Evolutionary conservation across 2,797 vertebrate species (phyloP).

Genomic region (Podargus strigoides): DNA sequence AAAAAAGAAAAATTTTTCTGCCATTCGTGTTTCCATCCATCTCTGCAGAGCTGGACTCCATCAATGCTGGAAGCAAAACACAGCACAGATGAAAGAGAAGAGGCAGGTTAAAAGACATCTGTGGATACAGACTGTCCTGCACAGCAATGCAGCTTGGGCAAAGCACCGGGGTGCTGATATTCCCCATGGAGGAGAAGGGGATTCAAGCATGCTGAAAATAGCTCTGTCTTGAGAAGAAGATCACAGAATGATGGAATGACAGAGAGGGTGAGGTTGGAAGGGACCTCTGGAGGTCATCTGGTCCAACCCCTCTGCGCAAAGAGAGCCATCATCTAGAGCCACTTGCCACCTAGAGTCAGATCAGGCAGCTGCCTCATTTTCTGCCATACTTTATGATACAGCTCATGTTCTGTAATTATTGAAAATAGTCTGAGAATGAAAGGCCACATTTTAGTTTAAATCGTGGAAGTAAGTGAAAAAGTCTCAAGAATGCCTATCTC

Average conservation of each 20-base stretch:
- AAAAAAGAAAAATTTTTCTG: no score
- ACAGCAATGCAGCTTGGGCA: not conserved
- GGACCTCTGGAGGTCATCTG: not conserved
- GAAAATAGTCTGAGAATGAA: not conserved
- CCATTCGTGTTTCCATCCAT: not conserved
- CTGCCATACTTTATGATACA: not conserved
- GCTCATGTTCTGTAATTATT: not conserved
- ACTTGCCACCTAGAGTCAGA: not conserved
- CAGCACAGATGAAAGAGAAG: not conserved
- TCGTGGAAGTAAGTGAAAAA: not conserved
- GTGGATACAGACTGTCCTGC: not conserved
- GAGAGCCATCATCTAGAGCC: not conserved
- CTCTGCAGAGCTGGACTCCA: not conserved
- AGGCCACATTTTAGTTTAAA: not conserved
- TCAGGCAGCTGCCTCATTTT: not conserved
- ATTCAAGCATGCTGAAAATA: not conserved
- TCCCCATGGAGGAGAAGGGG: not conserved
- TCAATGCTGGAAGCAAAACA: not conserved
- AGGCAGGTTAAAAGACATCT: not conserved
- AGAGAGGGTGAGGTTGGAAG: not conserved
- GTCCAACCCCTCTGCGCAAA: not conserved
- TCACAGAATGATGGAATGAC: not conserved
- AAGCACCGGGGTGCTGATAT: not conserved
- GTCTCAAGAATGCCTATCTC: not conserved
- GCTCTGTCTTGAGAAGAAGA: not conserved